Base-by-base conservation (phyloP, 2,888 invertebrate genomes). In the Cheilosia vulpina region DNA sequence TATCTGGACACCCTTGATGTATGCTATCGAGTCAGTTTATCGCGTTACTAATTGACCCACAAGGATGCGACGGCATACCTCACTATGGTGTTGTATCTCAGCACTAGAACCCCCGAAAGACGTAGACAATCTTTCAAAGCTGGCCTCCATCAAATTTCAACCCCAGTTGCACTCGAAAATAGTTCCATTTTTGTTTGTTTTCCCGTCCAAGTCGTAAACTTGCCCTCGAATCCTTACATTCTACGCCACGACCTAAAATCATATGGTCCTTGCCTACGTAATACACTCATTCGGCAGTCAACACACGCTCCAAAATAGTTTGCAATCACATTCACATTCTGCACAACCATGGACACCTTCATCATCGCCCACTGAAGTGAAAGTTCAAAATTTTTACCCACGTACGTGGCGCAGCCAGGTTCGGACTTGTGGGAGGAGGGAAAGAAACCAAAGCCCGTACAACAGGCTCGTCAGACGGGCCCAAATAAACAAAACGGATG, bases 401-500 rank as follows among this genome's bases (percentile, higher is more conserved):
- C 57, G 53, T 72, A 24, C 6, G 57, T 17, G 68, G 24, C 52
- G 52, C 45, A 68, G 62, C 50, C 62, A 63, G 27, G n/a, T 43
- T 78, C 41, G 58, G 63, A 60, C 68, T 63, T 43, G 47, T 43
- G 38, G 38, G 13, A 13, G 43, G 41, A 60, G 34, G 24, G 43
- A 41, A 52, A 62, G 41, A n/a, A 66, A 34, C 13, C 19, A 17
- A 7, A n/a, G 13, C 5, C 17, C 11, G 34, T 17, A 60, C 27
- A 62, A 53, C 24, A 24, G 63, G 15, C 52, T 19, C 19, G 41
- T 52, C 3, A 55, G 41, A 27, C 43, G 53, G 53, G 53, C 65
- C 58, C 65, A 38, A 78, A 78, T 83, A 62, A 73, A 72, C 38
- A 53, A 69, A 79, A 75, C 65, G 71, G 78, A 79, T 79, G 75